Evolutionary conservation across 2,113 vertebrate genomes (phyloP).

Genomic region (Guaruba guarouba): DNA sequence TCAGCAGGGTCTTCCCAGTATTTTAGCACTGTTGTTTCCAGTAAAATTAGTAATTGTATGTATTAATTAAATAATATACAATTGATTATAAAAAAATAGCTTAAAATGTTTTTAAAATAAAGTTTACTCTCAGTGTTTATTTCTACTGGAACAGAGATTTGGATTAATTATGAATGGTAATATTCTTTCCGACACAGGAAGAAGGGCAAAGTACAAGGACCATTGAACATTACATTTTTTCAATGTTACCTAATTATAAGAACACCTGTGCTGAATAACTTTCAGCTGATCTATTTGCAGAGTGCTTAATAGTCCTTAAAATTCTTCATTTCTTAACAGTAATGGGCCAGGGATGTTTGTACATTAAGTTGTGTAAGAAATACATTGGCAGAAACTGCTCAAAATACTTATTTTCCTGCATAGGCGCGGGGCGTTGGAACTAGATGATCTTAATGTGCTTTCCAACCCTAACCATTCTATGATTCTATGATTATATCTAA

Average conservation of each 20-base stretch:
- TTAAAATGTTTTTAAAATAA: not conserved
- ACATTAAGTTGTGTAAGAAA: conserved; percentile 22
- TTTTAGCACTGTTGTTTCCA: not conserved
- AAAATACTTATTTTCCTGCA: conserved; percentile 32
- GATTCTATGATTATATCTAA: not conserved
- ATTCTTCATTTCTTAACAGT: conserved; percentile 64
- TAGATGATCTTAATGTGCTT: not conserved
- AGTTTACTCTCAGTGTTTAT: not conserved
- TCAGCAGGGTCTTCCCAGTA: not conserved
- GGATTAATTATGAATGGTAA: not conserved
- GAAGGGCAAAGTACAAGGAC: conserved; percentile 62
- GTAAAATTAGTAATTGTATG: not conserved
- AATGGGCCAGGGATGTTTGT: conserved; percentile 53
- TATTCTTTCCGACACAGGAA: not conserved
- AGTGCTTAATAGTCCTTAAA: conserved; percentile 77
- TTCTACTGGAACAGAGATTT: not conserved
- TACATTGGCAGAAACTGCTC: not conserved
- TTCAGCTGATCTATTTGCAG: conserved; percentile 73
- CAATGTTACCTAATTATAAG: conserved; percentile 65
- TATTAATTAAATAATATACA: not conserved
- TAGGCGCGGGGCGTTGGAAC: not conserved
- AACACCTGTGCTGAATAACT: conserved; percentile 74
- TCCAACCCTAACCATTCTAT: not conserved
- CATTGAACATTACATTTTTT: conserved; percentile 72
- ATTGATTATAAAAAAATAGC: not conserved